Percentiles rank a stretch among this genome's conserved stretches.
Evolutionary conservation across 2,888 invertebrate species (phyloP).

Genomic region (Drosophila histrio): DNA sequence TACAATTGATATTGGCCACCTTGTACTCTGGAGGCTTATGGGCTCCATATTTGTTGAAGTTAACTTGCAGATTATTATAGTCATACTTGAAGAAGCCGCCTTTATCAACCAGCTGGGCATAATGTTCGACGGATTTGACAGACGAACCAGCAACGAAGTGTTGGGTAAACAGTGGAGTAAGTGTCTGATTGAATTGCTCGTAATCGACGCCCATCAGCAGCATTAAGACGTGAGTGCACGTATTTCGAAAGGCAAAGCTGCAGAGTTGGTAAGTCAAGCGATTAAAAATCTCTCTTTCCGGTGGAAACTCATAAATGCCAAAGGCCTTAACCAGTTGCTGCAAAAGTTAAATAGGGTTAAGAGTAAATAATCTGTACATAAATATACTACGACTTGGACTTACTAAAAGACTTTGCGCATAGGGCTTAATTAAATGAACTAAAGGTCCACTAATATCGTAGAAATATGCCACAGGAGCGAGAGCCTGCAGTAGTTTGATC

Average conservation of each 20-base stretch:
- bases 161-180: slow-evolving; percentile 86
- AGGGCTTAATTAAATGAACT: not conserved
- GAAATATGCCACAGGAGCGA: slow-evolving; percentile 86
- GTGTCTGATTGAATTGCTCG: slow-evolving; percentile 83
- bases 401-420: not conserved
- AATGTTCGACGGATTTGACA: slow-evolving; percentile 85
- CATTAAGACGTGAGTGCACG: slow-evolving; percentile 83
- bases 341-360: not conserved
- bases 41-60: slow-evolving; percentile 34
- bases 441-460: slow-evolving; percentile 77
- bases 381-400: slow-evolving; percentile 1
- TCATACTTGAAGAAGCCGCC: slow-evolving; percentile 85
- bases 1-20: slow-evolving; percentile 84
- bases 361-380: not conserved
- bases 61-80: slow-evolving; percentile 82
- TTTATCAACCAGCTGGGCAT: slow-evolving; percentile 83
- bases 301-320: slow-evolving; percentile 58
- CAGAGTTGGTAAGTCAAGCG: slow-evolving; percentile 28
- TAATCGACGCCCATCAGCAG: slow-evolving; percentile 84
- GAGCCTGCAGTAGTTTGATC: slow-evolving; percentile 84
- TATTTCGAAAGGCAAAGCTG: slow-evolving; percentile 36
- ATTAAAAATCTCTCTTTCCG: slow-evolving; percentile 30
- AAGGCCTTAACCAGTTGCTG: slow-evolving; percentile 17
- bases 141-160: slow-evolving; percentile 87
- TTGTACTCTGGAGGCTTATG: slow-evolving; percentile 84